phyloP scores from a whole-genome alignment of 1,140 invertebrate genomes.

The Drosophila prosaltans region DNA sequence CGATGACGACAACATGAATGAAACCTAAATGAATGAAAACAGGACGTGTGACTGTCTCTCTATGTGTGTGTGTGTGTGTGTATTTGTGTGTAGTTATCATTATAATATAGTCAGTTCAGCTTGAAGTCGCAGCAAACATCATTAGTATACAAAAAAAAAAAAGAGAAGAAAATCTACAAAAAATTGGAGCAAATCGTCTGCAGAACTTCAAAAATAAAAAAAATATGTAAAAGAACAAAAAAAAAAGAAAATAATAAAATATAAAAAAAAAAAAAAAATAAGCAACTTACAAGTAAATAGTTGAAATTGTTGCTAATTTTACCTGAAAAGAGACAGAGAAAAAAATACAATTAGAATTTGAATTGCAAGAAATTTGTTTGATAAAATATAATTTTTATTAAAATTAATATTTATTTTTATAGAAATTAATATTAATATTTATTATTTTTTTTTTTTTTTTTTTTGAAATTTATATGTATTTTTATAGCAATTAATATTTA shows the following conservation, averaged over 20 bases:
- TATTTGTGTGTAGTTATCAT: slow-evolving; percentile 37
- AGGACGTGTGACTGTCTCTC: slow-evolving; percentile 22
- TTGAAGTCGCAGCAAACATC: slow-evolving; percentile 41
- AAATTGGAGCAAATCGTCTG: slow-evolving; percentile 41
- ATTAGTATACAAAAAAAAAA: slow-evolving; percentile 34
- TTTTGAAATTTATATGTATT: too few species aligned
- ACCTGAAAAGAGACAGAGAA: too few species aligned
- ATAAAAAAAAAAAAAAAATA: background rate
- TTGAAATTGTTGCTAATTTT: too few species aligned
- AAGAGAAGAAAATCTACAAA: slow-evolving; percentile 1
- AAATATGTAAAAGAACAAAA: slow-evolving; percentile 11
- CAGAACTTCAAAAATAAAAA: slow-evolving; percentile 43
- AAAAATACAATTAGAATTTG: too few species aligned
- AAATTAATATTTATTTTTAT: too few species aligned
- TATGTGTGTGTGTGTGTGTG: too few species aligned
- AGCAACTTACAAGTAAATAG: too few species aligned
- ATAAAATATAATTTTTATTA: too few species aligned
- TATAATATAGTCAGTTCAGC: slow-evolving; percentile 24
- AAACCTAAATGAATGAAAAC: slow-evolving; percentile 76
- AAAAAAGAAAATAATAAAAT: background rate
- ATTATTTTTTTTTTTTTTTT: too few species aligned
- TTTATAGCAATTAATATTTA: too few species aligned
- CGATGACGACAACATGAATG: slow-evolving; percentile 66
- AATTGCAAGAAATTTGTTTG: too few species aligned
- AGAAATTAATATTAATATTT: too few species aligned